Evolutionary conservation across 2,888 invertebrate species (phyloP), one percentile per base, ranked within the genome.

Genomic region (Trilocha varians): DNA sequence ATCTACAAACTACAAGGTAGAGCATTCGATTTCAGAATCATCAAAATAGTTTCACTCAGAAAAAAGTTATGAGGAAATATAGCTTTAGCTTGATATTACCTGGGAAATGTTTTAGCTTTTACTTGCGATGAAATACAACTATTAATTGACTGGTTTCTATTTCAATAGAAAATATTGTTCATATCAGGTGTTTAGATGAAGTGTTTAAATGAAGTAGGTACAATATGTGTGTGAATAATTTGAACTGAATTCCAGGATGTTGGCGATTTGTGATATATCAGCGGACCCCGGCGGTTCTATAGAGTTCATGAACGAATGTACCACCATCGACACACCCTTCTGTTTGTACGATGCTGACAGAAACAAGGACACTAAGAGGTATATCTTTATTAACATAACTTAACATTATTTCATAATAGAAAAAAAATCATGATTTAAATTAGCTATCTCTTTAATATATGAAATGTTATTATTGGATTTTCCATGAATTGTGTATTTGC

Each of bases 281-380:
- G 99, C 99, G 0, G 99, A 99, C 80, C 99, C 99, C 0, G 98
- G 99, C 1, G 97, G 98, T 42, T 97, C 97, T 33, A 98, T 99
- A 43, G 99, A 99, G 68, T 99, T 99, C 70, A 99, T 99, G 99
- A 97, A 97, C 62, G 99, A 99, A 69, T 99, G 99, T 70, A 99
- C 99, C 0, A 99, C 99, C 1, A 99, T 99, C 45, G 99, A 99
- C 68, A 98, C 96, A 2, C 99, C 99, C 0, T 99, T 99, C 82
- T 98, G 97, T 68, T 88, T 99, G n/a, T 99, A 99, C 69, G 99
- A 99, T 68, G 99, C 99, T 5, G 98, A 99, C 71, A 91, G 97
- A 46, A 98, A 99, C 71, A 97, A 97, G 75, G 97, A 97, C 59
- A 96, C 95, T 0, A 98, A 98, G 64, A 95, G 93, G 89, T 92